Evolutionary conservation across 2,888 invertebrate species (phyloP), one percentile per base, ranked within the genome.

Genomic region (Polylopha cassiicola): DNA sequence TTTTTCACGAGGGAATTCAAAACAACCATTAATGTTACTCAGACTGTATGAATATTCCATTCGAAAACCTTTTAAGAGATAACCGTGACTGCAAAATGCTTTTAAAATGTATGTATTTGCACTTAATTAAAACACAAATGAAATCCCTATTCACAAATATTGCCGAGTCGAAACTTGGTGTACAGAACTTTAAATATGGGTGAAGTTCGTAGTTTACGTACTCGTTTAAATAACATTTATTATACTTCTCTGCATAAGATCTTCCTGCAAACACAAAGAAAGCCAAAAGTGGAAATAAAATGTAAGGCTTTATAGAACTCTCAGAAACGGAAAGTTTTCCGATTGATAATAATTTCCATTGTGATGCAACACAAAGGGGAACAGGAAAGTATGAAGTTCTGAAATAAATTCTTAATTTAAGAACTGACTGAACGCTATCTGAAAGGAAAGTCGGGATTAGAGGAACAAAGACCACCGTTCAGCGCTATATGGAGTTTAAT

Each of bases 361-460:
- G 75, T 79, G 71, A 74, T 74, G 73, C 78, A 79, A 72, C 73
- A 80, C 79, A 80, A 80, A 74, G 69, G 71, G 55, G 68, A 73
- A 70, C 73, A 69, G 72, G 59, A 73, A 79, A 78, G 77, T 79
- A 79, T 76, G 73, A 78, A 80, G 79, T 79, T 80, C 62, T 65
- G 75, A 78, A 80, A 80, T 81, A 79, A 80, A 78, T 80, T 80
- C 78, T 76, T 79, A 78, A 80, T 79, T 79, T 80, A 76, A 79
- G 73, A 75, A 72, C 72, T 74, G 78, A 77, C 71, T 77, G 75
- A 78, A 75, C 68, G 73, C 73, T 73, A 75, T 75, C 73, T 76
- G 73, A 74, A 77, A 74, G 76, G 68, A 72, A 76, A 76, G 72
- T 72, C 70, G 65, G 76, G 71, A 73, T 79, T 76, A 77, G 76